These are phyloP conservation scores for Austrolebias charrua DNA, from an alignment of 2,797 vertebrate species.

Conservation along the genomic window DNA sequence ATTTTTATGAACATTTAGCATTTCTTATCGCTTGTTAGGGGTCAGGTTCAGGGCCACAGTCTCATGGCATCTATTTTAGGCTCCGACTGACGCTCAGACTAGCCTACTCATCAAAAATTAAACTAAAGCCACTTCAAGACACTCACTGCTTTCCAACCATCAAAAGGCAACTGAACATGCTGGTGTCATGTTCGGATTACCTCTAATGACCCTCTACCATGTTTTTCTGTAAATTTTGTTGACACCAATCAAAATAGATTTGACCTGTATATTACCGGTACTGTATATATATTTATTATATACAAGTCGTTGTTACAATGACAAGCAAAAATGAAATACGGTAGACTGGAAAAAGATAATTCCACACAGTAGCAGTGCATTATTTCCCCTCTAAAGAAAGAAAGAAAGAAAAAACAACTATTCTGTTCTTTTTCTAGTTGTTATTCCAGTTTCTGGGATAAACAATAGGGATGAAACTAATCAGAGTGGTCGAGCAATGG, in stretches of 20 bases:
- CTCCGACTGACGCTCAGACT: constrained; percentile 1
- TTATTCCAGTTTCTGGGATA: too few relatives aligned
- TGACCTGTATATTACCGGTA: too few relatives aligned
- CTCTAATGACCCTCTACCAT: too few relatives aligned
- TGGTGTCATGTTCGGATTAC: constrained; percentile 1
- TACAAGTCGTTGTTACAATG: too few relatives aligned
- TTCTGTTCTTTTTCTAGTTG: too few relatives aligned
- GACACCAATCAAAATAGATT: neutral
- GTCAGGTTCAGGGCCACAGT: neutral
- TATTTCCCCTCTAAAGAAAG: too few relatives aligned
- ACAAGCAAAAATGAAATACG: too few relatives aligned
- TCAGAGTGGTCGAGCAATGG: too few relatives aligned
- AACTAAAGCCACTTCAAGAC: neutral
- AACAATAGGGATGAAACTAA: too few relatives aligned
- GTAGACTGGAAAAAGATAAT: too few relatives aligned
- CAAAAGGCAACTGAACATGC: neutral
- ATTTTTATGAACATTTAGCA: neutral
- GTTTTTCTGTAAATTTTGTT: neutral
- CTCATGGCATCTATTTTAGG: constrained; percentile 1
- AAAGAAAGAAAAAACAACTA: too few relatives aligned
- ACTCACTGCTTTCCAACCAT: constrained; percentile 1
- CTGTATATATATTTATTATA: neutral
- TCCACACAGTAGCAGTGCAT: too few relatives aligned
- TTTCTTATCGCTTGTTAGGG: neutral
- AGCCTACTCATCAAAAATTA: constrained; percentile 9